Evolutionary conservation across 2,888 invertebrate species (phyloP), one percentile per base, ranked within the genome.

Genomic region (Hypena proboscidalis): DNA sequence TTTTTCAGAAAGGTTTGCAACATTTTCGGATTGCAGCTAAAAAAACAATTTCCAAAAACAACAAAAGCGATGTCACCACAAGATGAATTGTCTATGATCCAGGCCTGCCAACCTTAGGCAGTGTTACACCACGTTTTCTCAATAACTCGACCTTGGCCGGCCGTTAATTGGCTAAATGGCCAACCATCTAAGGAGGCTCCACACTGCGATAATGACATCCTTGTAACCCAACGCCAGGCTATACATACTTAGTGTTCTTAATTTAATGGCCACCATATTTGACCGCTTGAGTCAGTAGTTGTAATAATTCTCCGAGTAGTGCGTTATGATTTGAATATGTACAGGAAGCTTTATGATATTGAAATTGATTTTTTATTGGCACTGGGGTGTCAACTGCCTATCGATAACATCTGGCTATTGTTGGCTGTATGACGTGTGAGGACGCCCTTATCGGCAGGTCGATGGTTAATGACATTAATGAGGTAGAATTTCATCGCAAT

Each of bases 91-190:
- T 44, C 39, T 37, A 32, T 33, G 40, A 32, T 35, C 25, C 19
- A 31, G 30, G 14, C 21, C 22, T 11, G 20, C 20, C 40, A 38
- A 56, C 30, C 29, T 25, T 22, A 64, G 56, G 70, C 49, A 38
- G 43, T 58, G 58, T 58, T 58, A 53, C 59, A 61, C 75, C 82
- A 81, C 80, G 82, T 81, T 66, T 65, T 62, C 58, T 74, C 77
- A 77, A 83, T 79, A 71, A 74, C 66, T 50, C 51, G 47, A 36
- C 23, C 34, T 43, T 59, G 59, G 71, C 75, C 83, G 79, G 78
- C 77, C 77, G 66, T 70, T 82, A 83, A 81, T 82, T 79, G 82
- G 77, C 75, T 88, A 83, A 89, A 88, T 85, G 80, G 79, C 85
- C 50, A 48, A 32, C 90, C 88, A 70, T 87, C 75, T 87, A 85